Evolutionary conservation across 1,140 invertebrate genomes (phyloP).

Genomic region (Hydropsyche tenuis): DNA sequence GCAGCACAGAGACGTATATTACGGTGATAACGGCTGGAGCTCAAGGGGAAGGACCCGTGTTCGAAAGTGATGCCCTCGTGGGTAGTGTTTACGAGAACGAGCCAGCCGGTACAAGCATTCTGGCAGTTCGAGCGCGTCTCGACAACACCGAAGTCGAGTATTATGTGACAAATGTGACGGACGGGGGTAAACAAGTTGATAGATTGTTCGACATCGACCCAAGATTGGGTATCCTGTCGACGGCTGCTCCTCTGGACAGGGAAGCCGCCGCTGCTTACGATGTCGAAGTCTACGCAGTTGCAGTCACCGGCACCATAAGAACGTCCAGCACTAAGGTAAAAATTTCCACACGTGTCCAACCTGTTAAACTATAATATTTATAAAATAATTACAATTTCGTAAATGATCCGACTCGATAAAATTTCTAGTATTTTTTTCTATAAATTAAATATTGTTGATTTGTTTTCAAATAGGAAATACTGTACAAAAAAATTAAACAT

Average conservation of each 20-base stretch:
- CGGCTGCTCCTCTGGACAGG: conserved; percentile 82
- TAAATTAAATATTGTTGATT: too few species aligned
- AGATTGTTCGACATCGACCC: conserved; percentile 89
- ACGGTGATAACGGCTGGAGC: conserved; percentile 73
- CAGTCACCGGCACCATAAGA: conserved; percentile 68
- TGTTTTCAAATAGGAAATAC: too few species aligned
- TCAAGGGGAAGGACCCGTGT: conserved; percentile 65
- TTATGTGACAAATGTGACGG: conserved; percentile 91
- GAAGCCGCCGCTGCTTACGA: conserved; percentile 84
- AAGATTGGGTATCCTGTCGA: conserved; percentile 86
- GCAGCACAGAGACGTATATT: conserved; percentile 83
- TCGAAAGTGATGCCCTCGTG: conserved; percentile 68
- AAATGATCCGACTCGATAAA: too few species aligned
- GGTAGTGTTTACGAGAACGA: conserved; percentile 90
- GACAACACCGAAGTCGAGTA: conserved; percentile 78
- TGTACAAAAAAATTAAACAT: too few species aligned
- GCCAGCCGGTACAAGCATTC: conserved; percentile 80
- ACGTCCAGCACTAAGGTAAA: conserved; percentile 81
- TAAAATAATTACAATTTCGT: too few species aligned
- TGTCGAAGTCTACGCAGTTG: conserved; percentile 83
- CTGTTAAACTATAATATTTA: too few species aligned
- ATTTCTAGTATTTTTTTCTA: too few species aligned
- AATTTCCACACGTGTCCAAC: too few species aligned
- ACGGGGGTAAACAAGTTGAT: conserved; percentile 76
- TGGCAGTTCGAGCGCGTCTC: conserved; percentile 76